Evolutionary conservation across 2,113 vertebrate genomes (phyloP).

Genomic region (Heterotis niloticus): DNA sequence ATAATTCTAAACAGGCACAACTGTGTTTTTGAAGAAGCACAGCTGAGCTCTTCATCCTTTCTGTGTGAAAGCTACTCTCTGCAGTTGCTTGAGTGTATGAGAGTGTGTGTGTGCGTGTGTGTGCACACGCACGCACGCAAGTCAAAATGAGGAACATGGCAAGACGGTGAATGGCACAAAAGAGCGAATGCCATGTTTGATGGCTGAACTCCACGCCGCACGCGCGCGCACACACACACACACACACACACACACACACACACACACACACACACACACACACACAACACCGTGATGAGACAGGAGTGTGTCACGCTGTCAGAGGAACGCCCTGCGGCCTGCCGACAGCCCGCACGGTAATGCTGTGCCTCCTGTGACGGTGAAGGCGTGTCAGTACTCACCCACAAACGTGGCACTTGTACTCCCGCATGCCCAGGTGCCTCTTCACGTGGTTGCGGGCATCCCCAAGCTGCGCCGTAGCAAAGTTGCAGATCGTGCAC

Average conservation of each 20-base stretch:
- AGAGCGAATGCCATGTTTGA: not conserved
- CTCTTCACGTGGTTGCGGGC: constrained; percentile 97
- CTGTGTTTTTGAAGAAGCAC: too few relatives aligned
- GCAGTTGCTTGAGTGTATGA: constrained; percentile 49
- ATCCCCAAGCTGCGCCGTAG: constrained; percentile 95
- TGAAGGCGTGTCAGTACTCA: constrained; percentile 67
- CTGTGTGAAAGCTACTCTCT: not conserved
- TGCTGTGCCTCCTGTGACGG: not conserved
- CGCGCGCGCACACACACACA: not conserved
- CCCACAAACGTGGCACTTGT: constrained; percentile 98
- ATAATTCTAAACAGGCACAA: too few relatives aligned
- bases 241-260: too few relatives aligned
- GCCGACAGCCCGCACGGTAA: not conserved
- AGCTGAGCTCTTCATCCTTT: not conserved
- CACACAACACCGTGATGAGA: not conserved
- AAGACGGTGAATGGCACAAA: constrained; percentile 35
- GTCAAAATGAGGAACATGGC: constrained; percentile 44
- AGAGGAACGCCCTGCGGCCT: not conserved
- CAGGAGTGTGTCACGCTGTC: too few relatives aligned
- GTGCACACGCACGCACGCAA: too few relatives aligned
- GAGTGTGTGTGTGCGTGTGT: constrained; percentile 13
- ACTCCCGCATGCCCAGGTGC: constrained; percentile 97
- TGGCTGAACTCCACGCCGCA: not conserved
- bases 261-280: too few relatives aligned
- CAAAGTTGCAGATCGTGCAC: constrained; percentile 98